A percentile compares a stretch with the other conserved stretches of the same genome.
phyloP scores from a whole-genome alignment of 2,113 vertebrate species.

The Nyctereutes procyonoides region DNA sequence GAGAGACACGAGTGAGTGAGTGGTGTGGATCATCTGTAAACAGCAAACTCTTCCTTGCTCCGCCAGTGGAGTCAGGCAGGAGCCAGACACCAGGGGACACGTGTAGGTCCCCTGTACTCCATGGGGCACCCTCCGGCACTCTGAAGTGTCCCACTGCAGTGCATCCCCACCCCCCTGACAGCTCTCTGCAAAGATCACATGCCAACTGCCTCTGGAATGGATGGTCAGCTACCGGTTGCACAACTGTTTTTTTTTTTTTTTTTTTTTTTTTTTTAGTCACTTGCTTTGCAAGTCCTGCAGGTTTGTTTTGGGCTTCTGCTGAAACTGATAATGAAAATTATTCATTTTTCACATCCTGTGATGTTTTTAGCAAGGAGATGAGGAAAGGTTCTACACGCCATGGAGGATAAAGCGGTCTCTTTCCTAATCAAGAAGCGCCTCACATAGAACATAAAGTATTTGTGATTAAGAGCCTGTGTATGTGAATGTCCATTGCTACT shows the following conservation, averaged over 20 bases:
- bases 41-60: background rate
- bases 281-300: background rate
- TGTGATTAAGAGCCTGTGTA: background rate
- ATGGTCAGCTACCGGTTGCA: background rate
- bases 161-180: background rate
- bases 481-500: background rate
- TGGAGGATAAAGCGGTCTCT: background rate
- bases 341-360: background rate
- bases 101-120: background rate
- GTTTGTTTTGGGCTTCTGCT: background rate
- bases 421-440: constrained; percentile 25
- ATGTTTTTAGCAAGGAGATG: constrained; percentile 12
- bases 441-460: background rate
- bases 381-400: background rate
- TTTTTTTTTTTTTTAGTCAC: background rate
- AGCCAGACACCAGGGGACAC: background rate
- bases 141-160: background rate
- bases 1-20: background rate
- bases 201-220: background rate
- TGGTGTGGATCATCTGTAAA: background rate
- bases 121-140: background rate
- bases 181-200: background rate
- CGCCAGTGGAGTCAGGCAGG: background rate
- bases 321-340: constrained; percentile 26
- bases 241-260: background rate